Evolutionary conservation across 2,113 vertebrate genomes (phyloP), one percentile per base, ranked within the genome.

Genomic region (Antechinus stuartii): DNA sequence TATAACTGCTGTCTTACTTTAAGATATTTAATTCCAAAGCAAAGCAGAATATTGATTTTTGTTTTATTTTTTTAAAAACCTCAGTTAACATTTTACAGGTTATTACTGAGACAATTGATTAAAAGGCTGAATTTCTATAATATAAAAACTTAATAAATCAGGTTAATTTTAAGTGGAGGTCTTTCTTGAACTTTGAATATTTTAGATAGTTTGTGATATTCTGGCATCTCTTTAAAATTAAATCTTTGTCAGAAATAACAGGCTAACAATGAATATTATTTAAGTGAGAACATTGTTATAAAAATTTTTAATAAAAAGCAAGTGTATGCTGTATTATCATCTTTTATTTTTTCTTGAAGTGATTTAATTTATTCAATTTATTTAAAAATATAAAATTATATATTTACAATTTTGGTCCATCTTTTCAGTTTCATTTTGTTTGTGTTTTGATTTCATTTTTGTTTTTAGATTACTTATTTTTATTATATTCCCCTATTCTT

Each of bases 361-460:
- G 54, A 92, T 93, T 92, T 95, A 90, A 96, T 92, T 96, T 95
- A 97, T 97, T 97, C 96, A 90, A 95, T 95, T 97, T 95, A 96
- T 96, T 95, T 96, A 90, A 42, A 95, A 93, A 97, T 96, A 76
- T 94, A 93, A 96, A 97, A 95, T 92, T 92, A 95, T 96, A 90
- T 96, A 95, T n/a, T 97, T 92, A 93, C 54, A 97, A 95, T 96
- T 96, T 92, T 90, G 93, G 95, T 96, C 96, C n/a, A 42, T 96
- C 94, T 97, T 93, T 54, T 84, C 93, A 84, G 54, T 93, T 95
- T 95, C 76, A 49, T 96, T 95, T 94, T 84, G 55, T 91, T 95
- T 96, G 47, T 89, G 53, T 52, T 96, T 95, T 95, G 54, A 94
- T 94, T 96, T 96, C 96, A 97, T 95, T 93, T 94, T 93, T 91